Conservation (phyloP, 2,113 vertebrate species). For the human region GRCh38 chr3:131813501-131814000, state of each 20-base stretch:
- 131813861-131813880: not conserved
- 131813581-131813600: not conserved
- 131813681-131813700: not conserved
- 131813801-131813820: not conserved
- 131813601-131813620: not conserved
- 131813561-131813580: not conserved
- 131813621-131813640: conserved; percentile 28
- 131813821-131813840: not conserved
- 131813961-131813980: not conserved
- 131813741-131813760: not conserved
- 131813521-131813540: not conserved
- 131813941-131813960: not conserved
- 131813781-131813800: not conserved
- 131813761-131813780: not conserved
- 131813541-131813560: not conserved
- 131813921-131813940: not conserved
- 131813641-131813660: not conserved
- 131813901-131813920: not conserved
- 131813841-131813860: not conserved
- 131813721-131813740: not conserved
- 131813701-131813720: conserved; percentile 11
- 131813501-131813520: not conserved
- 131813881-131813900: not conserved
- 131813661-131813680: not conserved
- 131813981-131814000: not conserved